Evolutionary conservation across 2,113 vertebrate genomes (phyloP), one percentile per base, ranked within the genome.

Genomic region (Brachionichthys hirsutus): DNA sequence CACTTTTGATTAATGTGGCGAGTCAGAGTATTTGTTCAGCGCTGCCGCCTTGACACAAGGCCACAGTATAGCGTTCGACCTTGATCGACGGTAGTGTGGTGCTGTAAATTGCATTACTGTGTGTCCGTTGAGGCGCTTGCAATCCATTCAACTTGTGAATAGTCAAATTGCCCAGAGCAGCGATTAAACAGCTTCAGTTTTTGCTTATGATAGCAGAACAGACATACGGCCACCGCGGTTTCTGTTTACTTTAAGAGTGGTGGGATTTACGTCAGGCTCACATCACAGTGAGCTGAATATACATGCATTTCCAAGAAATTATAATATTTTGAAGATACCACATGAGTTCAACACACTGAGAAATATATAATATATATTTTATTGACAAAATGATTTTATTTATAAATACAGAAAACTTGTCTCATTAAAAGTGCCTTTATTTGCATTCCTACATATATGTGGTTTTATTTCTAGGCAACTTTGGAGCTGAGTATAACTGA

Each of bases 1-100:
- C 80, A 83, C 55, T 16, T 73, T 73, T 82, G 86, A 88, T 86
- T 56, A 83, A 89, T 83, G 81, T 56, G 52, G 52, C 62, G 66
- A 70, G 56, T 73, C 51, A 67, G 64, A 62, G 49, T 81, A 53
- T 74, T 72, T 13, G 47, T 75, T 86, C 79, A 81, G 66, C 82
- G 58, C 65, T 1, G 67, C 62, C 60, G 54, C 77, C 49, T 72
- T 64, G 75, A 80, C 70, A 53, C 62, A 55, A 14, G 15, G 0
- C n/a, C 46, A 51, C 54, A 60, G 60, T 13, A n/a, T n/a, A 22
- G 47, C 53, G 75, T 73, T 77, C 56, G 41, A 20, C 56, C 62
- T 64, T 60, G 61, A 70, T 69, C 43, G 70, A 53, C 60, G 55
- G 13, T 24, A 16, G 49, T 42, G 52, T 46, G 57, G 59, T 62